Evolutionary conservation across 1,140 invertebrate species (phyloP), one percentile per base, ranked within the genome.

Genomic region (Aradophagus sp.): DNA sequence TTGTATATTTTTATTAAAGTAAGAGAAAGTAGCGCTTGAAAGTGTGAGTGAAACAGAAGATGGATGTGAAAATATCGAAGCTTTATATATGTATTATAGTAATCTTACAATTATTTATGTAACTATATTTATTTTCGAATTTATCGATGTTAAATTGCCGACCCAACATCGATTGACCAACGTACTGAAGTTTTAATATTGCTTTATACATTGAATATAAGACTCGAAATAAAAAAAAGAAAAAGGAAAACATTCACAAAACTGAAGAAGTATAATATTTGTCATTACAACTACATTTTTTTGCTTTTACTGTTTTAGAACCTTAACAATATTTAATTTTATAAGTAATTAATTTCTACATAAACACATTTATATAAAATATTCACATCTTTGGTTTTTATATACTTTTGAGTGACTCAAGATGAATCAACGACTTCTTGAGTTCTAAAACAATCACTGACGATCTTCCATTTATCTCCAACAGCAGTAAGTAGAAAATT

Each of bases 401-500:
- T 44, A 3, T 41, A 41, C 27, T n/a, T n/a, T n/a, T n/a, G n/a
- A n/a, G n/a, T n/a, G n/a, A 48, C 11, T 65, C 12, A 65, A 1
- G 62, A 41, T 27, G 59, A 55, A 0, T 73, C 53, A 8, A 73
- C 12, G 0, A 56, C 39, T 59, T 92, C 90, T 87, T 94, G 92
- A 71, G 92, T 86, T 76, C 94, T 87, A 75, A 92, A 95, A 68
- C 90, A 92, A 78, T 96, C 94, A 34, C 90, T 93, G 14, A 93
- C 93, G 59, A 96, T 94, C 86, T 95, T 95, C 94, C 93, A 96
- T 79, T 95, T 94, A 53, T 94, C 92, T 13, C 89, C 92, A 72
- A 92, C 89, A 8, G 92, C 93, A 0, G 93, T 93, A 11, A 96
- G 89, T 1, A 95, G 82, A 74, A 96, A 95, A 7, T 90, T 92